Evolutionary conservation across 2,888 invertebrate species (phyloP), one percentile per base, ranked within the genome.

Genomic region (Nesidiocoris tenuis): DNA sequence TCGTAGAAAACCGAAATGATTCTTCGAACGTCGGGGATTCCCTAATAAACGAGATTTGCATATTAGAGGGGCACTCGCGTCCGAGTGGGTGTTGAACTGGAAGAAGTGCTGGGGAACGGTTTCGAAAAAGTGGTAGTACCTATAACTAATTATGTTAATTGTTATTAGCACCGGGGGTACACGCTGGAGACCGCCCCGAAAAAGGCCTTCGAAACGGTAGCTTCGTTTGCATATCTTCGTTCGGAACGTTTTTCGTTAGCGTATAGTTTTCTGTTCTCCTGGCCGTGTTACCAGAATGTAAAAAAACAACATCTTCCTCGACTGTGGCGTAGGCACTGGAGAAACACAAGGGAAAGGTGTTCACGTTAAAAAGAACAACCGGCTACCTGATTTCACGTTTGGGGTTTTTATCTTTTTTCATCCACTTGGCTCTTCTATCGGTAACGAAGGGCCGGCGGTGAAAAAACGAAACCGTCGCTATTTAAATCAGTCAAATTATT

Each of bases 91-190:
- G 39, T 39, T 12, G 39, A 39, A 39, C 5, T 3, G 39, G 39
- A 39, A 39, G 39, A 39, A 39, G 17, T 25, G 39, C 65, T 19
- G 56, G 55, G 21, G 67, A 22, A 56, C 7, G 54, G 56, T n/a
- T n/a, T n/a, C n/a, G n/a, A n/a, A n/a, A n/a, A n/a, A n/a, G n/a
- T n/a, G n/a, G n/a, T n/a, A n/a, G n/a, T n/a, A n/a, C n/a, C n/a
- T n/a, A n/a, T n/a, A n/a, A n/a, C 67, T 67, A 54, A 67, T 67
- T 67, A 67, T 67, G 67, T 67, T 67, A 67, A 67, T 67, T 59
- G 59, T 59, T 55, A 67, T 67, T 56, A 67, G 56, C 67, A 21
- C 56, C 67, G 1, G 55, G 67, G 25, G 56, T 21, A 54, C 56
- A 24, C 66, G 39, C 39, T 39, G 39, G 39, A 39, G 39, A 55